phyloP scores from a whole-genome alignment of 2,113 vertebrate species.

The Donacobius atricapilla region DNA sequence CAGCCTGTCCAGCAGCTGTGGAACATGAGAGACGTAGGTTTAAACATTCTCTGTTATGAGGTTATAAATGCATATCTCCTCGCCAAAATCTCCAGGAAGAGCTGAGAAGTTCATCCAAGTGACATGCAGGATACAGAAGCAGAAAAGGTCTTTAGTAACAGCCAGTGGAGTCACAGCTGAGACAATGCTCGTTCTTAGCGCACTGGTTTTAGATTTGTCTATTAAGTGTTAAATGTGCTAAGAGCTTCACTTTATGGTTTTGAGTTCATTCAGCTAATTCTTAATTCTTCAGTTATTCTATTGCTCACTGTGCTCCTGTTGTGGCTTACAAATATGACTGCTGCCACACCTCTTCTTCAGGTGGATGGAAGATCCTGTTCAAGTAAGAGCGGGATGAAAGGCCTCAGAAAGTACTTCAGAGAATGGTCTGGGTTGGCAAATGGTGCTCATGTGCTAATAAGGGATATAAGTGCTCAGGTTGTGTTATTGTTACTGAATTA shows the following conservation, averaged over 20 bases:
- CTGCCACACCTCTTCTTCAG: background rate
- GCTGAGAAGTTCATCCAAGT: background rate
- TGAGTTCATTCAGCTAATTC: background rate
- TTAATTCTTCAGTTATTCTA: background rate
- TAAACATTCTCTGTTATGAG: background rate
- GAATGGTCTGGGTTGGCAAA: background rate
- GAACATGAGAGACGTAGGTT: background rate
- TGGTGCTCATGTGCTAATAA: background rate
- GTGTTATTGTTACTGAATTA: background rate
- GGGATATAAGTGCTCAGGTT: background rate
- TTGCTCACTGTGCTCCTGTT: background rate
- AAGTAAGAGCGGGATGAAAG: background rate
- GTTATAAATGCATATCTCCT: background rate
- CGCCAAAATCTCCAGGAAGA: background rate
- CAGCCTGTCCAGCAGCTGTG: background rate
- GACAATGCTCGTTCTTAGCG: background rate
- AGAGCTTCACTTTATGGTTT: background rate
- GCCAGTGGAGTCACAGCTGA: background rate
- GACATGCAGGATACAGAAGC: accelerated
- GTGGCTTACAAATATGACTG: background rate
- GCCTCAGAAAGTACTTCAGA: background rate
- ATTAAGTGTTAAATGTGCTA: background rate
- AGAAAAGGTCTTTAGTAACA: background rate
- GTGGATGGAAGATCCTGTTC: background rate
- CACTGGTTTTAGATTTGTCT: background rate